Conservation (phyloP, 2,797 vertebrate species). For the Sebastiscus albofasciatus region DNA sequence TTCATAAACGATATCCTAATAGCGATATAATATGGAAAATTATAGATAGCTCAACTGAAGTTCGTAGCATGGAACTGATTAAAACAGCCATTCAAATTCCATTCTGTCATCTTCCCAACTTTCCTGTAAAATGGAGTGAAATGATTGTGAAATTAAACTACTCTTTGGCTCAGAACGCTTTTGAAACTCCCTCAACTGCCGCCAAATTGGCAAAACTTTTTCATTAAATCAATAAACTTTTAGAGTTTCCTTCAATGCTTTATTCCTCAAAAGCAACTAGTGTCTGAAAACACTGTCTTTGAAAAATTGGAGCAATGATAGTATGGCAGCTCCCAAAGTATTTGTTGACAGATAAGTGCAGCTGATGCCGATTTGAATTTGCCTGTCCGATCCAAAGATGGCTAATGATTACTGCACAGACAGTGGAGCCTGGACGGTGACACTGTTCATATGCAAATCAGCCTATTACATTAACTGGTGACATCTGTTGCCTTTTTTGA, state of each 20-base stretch:
- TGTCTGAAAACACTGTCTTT: neutral
- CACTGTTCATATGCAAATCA: constrained; percentile 16
- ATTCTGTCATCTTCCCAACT: neutral
- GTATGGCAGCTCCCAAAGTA: neutral
- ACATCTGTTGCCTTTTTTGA: neutral
- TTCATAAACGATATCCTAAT: neutral
- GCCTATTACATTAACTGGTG: neutral
- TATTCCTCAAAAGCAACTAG: neutral
- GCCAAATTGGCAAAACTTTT: neutral
- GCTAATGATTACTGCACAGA: neutral
- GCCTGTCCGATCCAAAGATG: neutral
- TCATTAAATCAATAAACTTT: neutral
- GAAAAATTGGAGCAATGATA: neutral
- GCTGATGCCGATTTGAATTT: neutral
- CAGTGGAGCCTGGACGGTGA: neutral
- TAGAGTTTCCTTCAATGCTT: neutral
- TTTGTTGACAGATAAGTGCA: neutral
- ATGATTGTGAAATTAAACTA: neutral
- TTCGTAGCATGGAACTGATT: neutral
- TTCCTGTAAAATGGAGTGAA: neutral
- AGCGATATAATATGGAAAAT: neutral
- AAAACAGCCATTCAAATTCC: neutral
- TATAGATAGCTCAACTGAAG: neutral
- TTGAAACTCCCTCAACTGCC: neutral
- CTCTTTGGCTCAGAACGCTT: neutral